Percentiles rank a stretch among this genome's conserved stretches.
Evolutionary conservation across 2,113 vertebrate species (phyloP).

Genomic region (Dasyornis broadbenti): DNA sequence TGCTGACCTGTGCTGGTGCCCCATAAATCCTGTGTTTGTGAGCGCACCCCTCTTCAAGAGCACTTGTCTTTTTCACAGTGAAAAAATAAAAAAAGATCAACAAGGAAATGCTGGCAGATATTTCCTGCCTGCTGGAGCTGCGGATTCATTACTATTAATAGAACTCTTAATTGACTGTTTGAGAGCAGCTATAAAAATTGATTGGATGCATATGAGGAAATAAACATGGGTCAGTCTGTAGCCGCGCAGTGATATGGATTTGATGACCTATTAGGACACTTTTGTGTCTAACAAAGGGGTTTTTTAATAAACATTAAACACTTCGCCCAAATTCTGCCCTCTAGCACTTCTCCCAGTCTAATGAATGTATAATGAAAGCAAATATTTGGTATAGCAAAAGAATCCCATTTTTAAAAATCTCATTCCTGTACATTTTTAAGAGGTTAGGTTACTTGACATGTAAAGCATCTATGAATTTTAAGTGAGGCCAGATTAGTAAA

Average conservation of each 20-base stretch:
- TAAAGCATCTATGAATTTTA: conserved; percentile 37
- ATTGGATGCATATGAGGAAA: conserved; percentile 31
- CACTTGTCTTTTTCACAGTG: not conserved
- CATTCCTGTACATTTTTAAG: conserved; percentile 19
- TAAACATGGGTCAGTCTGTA: not conserved
- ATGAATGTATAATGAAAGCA: conserved; percentile 28
- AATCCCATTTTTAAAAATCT: not conserved
- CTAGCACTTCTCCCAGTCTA: not conserved
- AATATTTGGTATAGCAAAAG: conserved; percentile 25
- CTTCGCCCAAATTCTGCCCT: not conserved
- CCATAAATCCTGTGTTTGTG: not conserved
- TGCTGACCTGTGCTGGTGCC: not conserved
- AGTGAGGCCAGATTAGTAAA: conserved; percentile 17
- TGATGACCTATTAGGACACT: conserved; percentile 1
- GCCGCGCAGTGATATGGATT: not conserved
- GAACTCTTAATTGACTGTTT: conserved; percentile 25
- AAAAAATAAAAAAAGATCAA: not conserved
- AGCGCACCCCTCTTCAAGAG: not conserved
- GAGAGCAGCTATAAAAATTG: conserved; percentile 31
- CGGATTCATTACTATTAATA: conserved; percentile 8
- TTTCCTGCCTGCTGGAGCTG: not conserved
- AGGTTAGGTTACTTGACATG: conserved; percentile 16
- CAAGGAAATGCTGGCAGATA: not conserved
- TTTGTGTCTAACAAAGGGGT: not conserved
- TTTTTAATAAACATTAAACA: conserved; percentile 35